These are phyloP conservation scores for Hypothenemus hampei DNA, from an alignment of 1,140 invertebrate genomes.

Conservation along the genomic window DNA sequence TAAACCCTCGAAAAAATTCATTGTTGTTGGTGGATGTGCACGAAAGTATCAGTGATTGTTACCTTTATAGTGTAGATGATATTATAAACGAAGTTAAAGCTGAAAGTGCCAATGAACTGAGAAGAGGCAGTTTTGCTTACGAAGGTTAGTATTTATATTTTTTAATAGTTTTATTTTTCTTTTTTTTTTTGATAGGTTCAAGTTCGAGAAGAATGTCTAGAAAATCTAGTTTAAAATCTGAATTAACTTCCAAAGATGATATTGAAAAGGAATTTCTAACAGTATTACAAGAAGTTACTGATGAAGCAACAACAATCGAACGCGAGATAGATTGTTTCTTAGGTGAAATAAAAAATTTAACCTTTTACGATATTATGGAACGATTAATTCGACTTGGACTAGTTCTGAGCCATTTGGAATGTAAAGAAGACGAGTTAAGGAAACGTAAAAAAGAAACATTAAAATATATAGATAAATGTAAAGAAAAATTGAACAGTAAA, in stretches of 20 bases:
- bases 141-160: too few species aligned
- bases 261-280: slow-evolving; percentile 8
- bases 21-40: slow-evolving; percentile 19
- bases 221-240: too few species aligned
- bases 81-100: background rate
- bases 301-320: slow-evolving; percentile 21
- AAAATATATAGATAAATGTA: slow-evolving; percentile 24
- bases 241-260: too few species aligned
- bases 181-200: too few species aligned
- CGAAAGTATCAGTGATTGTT: slow-evolving; percentile 1
- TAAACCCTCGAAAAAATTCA: slow-evolving; percentile 6
- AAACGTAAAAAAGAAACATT: slow-evolving; percentile 18
- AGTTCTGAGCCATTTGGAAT: slow-evolving; percentile 18
- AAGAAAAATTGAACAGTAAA: slow-evolving; percentile 26
- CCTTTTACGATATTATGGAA: slow-evolving; percentile 31
- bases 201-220: too few species aligned
- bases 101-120: slow-evolving; percentile 6
- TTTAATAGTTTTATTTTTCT: too few species aligned
- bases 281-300: slow-evolving; percentile 13
- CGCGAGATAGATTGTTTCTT: slow-evolving; percentile 22
- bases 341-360: slow-evolving; percentile 19
- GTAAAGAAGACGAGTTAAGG: slow-evolving; percentile 19
- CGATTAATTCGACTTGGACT: slow-evolving; percentile 25
- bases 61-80: slow-evolving; percentile 17
- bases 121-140: slow-evolving; percentile 15